Conservation (phyloP, 2,888 invertebrate species). For the Nymphalis c-album region DNA sequence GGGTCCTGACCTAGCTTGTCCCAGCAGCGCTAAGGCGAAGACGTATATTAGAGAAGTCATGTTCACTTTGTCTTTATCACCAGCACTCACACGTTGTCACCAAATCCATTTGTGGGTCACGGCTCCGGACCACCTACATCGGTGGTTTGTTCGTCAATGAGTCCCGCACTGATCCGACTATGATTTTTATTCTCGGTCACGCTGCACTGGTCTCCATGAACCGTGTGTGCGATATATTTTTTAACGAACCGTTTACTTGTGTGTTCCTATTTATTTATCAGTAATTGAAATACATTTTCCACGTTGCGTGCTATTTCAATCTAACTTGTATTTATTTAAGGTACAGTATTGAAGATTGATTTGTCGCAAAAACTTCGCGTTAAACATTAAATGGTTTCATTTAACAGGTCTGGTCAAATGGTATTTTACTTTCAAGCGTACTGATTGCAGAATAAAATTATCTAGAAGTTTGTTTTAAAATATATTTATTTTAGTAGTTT, state of each 20-base stretch:
- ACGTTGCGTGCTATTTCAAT: constrained; percentile 51
- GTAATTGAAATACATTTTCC: constrained; percentile 65
- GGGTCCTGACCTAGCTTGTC: constrained; percentile 56
- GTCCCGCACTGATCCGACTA: constrained; percentile 61
- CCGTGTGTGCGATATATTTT: constrained; percentile 66
- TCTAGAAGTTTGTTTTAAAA: background rate
- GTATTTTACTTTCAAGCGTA: constrained; percentile 70
- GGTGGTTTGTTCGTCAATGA: constrained; percentile 73
- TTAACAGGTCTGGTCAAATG: constrained; percentile 63
- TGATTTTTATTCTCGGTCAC: constrained; percentile 78
- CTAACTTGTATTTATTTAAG: constrained; percentile 52
- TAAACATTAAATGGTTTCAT: constrained; percentile 50
- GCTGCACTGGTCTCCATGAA: constrained; percentile 61
- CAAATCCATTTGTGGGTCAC: constrained; percentile 79
- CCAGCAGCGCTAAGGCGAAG: constrained; percentile 61
- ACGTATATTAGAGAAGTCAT: constrained; percentile 70
- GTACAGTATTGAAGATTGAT: constrained; percentile 53
- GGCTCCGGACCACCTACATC: constrained; percentile 62
- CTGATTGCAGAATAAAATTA: constrained; percentile 6
- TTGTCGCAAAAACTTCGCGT: constrained; percentile 51
- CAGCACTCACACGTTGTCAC: constrained; percentile 57
- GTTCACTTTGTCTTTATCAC: constrained; percentile 51
- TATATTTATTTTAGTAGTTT: too few relatives aligned
- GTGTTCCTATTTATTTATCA: constrained; percentile 52
- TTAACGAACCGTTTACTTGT: constrained; percentile 31